Conservation (phyloP, 92 coral and sea anemone genomes). For the Porites rus region DNA sequence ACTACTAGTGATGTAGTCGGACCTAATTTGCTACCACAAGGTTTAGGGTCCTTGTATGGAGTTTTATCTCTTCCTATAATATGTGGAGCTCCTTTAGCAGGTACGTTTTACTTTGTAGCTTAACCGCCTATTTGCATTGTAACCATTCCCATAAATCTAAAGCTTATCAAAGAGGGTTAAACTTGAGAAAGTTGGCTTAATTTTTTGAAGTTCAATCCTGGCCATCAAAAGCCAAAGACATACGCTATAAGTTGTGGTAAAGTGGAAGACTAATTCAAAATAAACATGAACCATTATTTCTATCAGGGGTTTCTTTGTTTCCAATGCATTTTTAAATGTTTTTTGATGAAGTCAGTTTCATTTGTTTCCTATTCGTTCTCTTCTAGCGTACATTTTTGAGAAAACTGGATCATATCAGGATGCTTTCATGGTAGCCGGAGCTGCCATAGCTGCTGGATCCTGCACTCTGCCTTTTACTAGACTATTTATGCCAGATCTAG, state of each 20-base stretch:
- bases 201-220: too few relatives aligned
- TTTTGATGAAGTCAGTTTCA: too few relatives aligned
- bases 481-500: conserved; percentile 45
- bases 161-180: too few relatives aligned
- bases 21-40: conserved; percentile 66
- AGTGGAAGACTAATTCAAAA: too few relatives aligned
- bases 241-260: too few relatives aligned
- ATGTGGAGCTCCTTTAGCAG: conserved; percentile 95
- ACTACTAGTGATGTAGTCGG: conserved; percentile 91
- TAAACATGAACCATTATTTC: too few relatives aligned
- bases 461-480: conserved; percentile 68
- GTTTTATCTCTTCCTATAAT: conserved; percentile 86
- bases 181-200: too few relatives aligned
- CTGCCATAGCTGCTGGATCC: conserved; percentile 78
- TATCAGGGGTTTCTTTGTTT: too few relatives aligned
- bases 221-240: too few relatives aligned
- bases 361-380: not conserved
- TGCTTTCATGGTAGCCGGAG: conserved; percentile 92
- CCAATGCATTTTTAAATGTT: too few relatives aligned
- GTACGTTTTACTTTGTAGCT: conserved; percentile 31
- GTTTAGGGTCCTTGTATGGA: conserved; percentile 88
- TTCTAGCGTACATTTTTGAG: conserved; percentile 65
- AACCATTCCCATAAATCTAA: too few relatives aligned
- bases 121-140: too few relatives aligned
- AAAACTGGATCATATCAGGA: conserved; percentile 83